Evolutionary conservation across 2,113 vertebrate genomes (phyloP), one percentile per base, ranked within the genome.

Genomic region (Plecotus auritus): DNA sequence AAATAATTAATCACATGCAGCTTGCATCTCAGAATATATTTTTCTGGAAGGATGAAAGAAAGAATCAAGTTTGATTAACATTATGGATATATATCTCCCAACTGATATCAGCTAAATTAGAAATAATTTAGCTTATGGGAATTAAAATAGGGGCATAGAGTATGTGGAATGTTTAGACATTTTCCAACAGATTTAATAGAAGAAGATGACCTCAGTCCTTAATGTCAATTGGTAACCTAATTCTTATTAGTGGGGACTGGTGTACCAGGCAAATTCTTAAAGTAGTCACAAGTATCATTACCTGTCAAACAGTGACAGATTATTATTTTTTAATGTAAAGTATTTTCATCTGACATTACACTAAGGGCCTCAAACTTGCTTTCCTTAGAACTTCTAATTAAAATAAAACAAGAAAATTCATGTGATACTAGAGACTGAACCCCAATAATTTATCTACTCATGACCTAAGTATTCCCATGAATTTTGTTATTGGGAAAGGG

Each of bases 401-500:
- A 96, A 81, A 90, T 20, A 85, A 84, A 77, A 73, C 14, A 88
- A 78, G 56, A 61, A 97, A 86, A 35, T 82, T 88, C 37, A 85
- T 74, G 17, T 16, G 66, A 95, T 95, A 76, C 40, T 80, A 95
- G 87, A 96, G 61, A 56, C 49, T 90, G 82, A 93, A 91, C 81
- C 88, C 69, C 37, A 73, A 49, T 73, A 96, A 97, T 90, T 97
- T 96, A 95, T 77, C 96, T 97, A 91, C 88, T 82, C 49, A 32
- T 87, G 89, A 97, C 93, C 97, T 92, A 97, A 96, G 83, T 12
- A 98, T 93, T 93, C 74, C 92, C 90, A 85, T 66, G 70, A 94
- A 96, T 96, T 97, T 86, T 69, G 32, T 97, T 98, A 97, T 98
- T 98, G 97, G 42, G 42, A 82, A 23, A 82, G 67, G n/a, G 49